Conservation (phyloP, 2,113 vertebrate genomes). For the Zapornia atra region DNA sequence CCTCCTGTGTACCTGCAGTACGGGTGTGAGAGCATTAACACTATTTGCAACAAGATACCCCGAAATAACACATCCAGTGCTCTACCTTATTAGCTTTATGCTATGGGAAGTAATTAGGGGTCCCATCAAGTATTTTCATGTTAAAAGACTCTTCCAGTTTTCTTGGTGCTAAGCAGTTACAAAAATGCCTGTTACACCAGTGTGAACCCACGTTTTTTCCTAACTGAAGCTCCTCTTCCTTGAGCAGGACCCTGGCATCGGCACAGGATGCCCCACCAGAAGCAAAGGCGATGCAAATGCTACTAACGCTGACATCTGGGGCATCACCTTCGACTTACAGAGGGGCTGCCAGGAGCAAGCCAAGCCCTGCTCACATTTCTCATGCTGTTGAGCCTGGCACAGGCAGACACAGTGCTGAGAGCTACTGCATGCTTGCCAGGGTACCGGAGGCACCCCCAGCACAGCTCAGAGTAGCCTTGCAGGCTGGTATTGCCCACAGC, state of each 20-base stretch:
- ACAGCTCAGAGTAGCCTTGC: fast-evolving
- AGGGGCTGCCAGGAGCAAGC: background rate
- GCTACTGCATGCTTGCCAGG: fast-evolving
- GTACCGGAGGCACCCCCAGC: fast-evolving
- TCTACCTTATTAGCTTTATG: background rate
- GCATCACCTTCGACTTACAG: background rate
- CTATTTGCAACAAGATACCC: background rate
- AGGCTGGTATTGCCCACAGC: background rate
- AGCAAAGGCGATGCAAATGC: background rate
- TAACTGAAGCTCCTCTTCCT: background rate
- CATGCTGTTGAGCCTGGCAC: fast-evolving
- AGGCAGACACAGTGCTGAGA: background rate
- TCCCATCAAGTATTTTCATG: background rate
- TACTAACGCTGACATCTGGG: fast-evolving
- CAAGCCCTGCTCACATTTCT: background rate
- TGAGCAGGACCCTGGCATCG: background rate
- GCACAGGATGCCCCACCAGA: background rate
- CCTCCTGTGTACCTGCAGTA: background rate
- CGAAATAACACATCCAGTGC: background rate
- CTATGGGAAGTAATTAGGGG: background rate
- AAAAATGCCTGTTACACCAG: background rate
- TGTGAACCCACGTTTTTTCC: background rate
- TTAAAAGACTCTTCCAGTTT: background rate
- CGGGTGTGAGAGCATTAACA: background rate
- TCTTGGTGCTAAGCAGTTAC: background rate